Base-by-base conservation (phyloP, 2,888 invertebrate species). In the Hypomecis punctinalis region DNA sequence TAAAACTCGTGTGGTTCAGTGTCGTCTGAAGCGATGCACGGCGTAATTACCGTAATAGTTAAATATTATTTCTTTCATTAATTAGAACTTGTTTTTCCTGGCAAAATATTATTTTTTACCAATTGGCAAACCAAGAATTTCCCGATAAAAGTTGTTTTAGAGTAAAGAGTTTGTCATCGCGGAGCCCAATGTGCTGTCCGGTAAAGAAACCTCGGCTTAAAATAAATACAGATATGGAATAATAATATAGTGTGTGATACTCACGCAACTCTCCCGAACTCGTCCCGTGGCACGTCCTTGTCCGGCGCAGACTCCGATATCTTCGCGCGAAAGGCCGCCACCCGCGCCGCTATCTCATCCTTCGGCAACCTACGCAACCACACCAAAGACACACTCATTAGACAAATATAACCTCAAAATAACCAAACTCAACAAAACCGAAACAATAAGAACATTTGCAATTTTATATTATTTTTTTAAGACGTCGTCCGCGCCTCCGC, bases 301-400 rank as follows among this genome's bases (percentile, higher is more conserved):
- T 91, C 90, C 89, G 73, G 94, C 90, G 74, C 94, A 48, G 83
- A 94, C 95, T 85, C 97, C 88, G 97, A 95, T 79, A 99, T 93
- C 94, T 98, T 97, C 78, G 95, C 95, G 64, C 99, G 94, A 91
- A 97, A 99, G 59, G 97, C 96, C 64, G 96, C 95, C 71, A 99
- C 97, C 82, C 98, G 97, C 79, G 94, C 94, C 73, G 96, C 95
- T 70, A 99, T 97, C 84, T 98, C 98, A 80, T 97, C 97, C 78
- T 95, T 95, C 57, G 96, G 95, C 86, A 96, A 97, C 89, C 98
- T 98, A 90, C 80, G 94, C 91, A 89, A 82, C 88, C 90, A 93
- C 71, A 89, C 92, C 87, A 90, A 75, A 47, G 89, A 90, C 58
- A 93, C 89, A 78, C 88, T 90, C 91, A 93, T 90, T 82, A 86